These are phyloP conservation scores for Drosophila bipectinata DNA, from an alignment of 1,140 invertebrate genomes.

Conservation along the genomic window DNA sequence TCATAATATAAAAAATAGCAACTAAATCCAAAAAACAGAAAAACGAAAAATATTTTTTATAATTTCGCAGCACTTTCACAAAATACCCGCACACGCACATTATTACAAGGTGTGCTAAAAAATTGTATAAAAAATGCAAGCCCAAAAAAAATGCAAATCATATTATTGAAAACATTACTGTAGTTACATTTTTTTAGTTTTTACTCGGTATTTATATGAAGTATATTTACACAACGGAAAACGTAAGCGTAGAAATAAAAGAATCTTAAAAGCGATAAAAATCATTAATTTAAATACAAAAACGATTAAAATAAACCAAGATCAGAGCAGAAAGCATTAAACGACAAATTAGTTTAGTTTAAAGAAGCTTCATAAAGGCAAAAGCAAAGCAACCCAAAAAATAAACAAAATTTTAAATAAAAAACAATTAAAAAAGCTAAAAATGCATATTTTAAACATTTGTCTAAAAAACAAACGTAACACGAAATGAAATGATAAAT, in stretches of 20 bases:
- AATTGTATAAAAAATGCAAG: constrained; percentile 58
- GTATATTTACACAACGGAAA: constrained; percentile 66
- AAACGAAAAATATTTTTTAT: constrained; percentile 57
- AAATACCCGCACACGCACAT: constrained; percentile 40
- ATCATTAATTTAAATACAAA: constrained; percentile 52
- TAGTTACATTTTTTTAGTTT: constrained; percentile 70
- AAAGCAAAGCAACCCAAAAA: constrained; percentile 10
- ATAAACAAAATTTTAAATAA: constrained; percentile 66
- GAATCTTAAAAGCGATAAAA: constrained; percentile 49
- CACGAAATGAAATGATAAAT: constrained; percentile 56
- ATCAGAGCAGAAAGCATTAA: constrained; percentile 42
- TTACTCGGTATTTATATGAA: constrained; percentile 77
- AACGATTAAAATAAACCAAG: constrained; percentile 39
- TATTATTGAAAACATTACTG: constrained; percentile 52
- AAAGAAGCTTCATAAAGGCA: constrained; percentile 37
- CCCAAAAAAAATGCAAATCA: constrained; percentile 45
- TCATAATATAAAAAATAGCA: constrained; percentile 60
- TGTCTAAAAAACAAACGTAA: constrained; percentile 56
- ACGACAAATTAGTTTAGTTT: constrained; percentile 62
- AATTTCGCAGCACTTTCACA: constrained; percentile 69
- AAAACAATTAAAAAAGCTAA: constrained; percentile 47
- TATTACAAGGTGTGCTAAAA: constrained; percentile 47
- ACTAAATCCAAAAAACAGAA: constrained; percentile 37
- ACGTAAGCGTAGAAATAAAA: constrained; percentile 56
- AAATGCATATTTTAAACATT: constrained; percentile 75